Evolutionary conservation across 2,113 vertebrate genomes (phyloP), one percentile per base, ranked within the genome.

Genomic region (Petromus typicus): DNA sequence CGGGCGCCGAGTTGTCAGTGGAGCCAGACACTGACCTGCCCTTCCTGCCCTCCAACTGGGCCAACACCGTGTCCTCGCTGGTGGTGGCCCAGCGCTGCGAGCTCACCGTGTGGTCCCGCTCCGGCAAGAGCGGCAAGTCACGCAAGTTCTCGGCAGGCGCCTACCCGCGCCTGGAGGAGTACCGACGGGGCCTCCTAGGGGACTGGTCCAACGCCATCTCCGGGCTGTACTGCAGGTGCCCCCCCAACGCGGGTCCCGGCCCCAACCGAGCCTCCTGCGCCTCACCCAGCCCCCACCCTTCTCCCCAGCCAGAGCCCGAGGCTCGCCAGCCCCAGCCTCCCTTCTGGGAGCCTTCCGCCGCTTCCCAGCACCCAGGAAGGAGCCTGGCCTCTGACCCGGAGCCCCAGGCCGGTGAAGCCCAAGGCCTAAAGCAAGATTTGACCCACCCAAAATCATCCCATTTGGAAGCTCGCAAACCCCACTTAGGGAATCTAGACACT

Each of bases 161-260:
- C 5, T 96, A 97, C 83, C 98, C 98, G 1, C 98, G 98, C 16
- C 97, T 99, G 11, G 97, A 97, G n/a, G 99, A 99, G 43, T 95
- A 96, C 89, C 48, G 67, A 3, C 34, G 56, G 30, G 99, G 99
- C 5, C 2, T 99, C 59, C 80, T 99, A 0, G 54, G 97, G 0
- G 0, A 96, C 97, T 99, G 99, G 99, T 23, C 98, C 57, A 1
- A 99, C 1, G n/a, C 95, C 91, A 99, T 99, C 97, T 93, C 97
- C 0, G 96, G 75, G 0, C 97, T 98, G 73, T 99, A 98, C 97
- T 99, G 99, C 96, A 97, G 81, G 63, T 99, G 98, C 57, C 23
- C 14, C 34, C 16, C 51, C 17, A 23, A 25, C n/a, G 23, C 0
- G 37, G 90, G 51, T 10, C 14, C 80, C 34, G 32, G n/a, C 18